A percentile compares a stretch with the other conserved stretches of the same genome.
phyloP scores from a whole-genome alignment of 2,797 vertebrate species.

The Darevskia nairensis region DNA sequence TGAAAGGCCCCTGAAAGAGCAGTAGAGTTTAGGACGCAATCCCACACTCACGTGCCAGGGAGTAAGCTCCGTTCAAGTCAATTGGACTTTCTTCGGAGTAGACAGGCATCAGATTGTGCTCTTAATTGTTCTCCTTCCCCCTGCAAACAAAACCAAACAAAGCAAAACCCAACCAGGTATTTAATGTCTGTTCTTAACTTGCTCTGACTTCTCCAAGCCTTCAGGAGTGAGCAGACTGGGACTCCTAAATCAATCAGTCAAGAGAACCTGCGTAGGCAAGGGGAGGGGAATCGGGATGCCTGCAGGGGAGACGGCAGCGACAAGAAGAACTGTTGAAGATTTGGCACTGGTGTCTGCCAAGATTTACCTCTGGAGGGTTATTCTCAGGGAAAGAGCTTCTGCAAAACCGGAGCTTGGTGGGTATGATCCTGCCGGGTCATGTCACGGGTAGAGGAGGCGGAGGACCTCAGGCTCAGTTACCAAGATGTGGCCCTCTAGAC shows the following conservation, averaged over 20 bases:
- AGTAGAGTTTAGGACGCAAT: background rate
- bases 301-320: background rate
- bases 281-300: background rate
- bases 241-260: background rate
- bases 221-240: background rate
- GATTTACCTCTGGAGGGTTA: background rate
- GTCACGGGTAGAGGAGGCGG: background rate
- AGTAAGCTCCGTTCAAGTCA: background rate
- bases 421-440: background rate
- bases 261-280: background rate
- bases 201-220: background rate
- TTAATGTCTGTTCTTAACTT: background rate
- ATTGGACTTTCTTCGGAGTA: background rate
- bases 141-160: too few relatives aligned
- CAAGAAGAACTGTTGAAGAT: background rate
- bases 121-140: background rate
- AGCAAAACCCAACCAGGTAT: background rate
- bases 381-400: background rate
- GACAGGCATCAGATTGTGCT: background rate
- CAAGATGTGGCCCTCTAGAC: too few relatives aligned
- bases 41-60: background rate
- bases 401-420: too few relatives aligned
- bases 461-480: too few relatives aligned
- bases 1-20: background rate
- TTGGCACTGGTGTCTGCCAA: background rate